Evolutionary conservation across 2,797 vertebrate species (phyloP).

Genomic region (Microtus obscurus): DNA sequence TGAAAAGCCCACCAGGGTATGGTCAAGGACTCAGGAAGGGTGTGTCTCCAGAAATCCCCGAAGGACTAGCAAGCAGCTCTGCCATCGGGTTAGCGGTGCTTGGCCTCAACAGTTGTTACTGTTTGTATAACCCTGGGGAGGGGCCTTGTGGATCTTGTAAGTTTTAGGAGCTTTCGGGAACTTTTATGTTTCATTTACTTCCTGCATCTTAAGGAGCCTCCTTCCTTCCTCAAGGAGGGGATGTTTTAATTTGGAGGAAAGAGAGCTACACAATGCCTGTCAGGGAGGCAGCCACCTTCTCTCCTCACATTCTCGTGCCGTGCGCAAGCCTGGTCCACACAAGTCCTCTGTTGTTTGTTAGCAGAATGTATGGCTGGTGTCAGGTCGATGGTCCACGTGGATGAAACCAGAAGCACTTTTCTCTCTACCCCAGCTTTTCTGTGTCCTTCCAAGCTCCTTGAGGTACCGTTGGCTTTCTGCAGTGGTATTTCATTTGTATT

Average conservation of each 20-base stretch:
- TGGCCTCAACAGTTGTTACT: background rate
- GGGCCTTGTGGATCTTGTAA: background rate
- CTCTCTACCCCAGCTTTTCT: background rate
- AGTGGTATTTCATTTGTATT: no score
- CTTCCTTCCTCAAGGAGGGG: background rate
- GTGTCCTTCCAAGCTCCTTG: background rate
- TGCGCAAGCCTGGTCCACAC: no score
- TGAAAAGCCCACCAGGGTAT: background rate
- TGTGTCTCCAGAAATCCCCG: background rate
- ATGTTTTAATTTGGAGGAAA: background rate
- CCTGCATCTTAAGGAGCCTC: background rate
- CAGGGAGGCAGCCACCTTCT: background rate
- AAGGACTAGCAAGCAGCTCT: background rate
- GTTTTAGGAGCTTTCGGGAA: background rate
- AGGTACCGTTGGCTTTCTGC: no score
- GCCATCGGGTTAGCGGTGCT: background rate
- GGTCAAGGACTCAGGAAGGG: background rate
- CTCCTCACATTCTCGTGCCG: accelerated
- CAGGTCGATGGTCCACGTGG: no score
- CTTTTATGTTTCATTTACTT: background rate
- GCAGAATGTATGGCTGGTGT: background rate
- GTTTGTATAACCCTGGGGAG: background rate
- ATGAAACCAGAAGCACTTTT: background rate
- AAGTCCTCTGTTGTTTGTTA: background rate
- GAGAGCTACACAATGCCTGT: background rate